Base-by-base conservation (phyloP, 1,140 invertebrate species). In the Bombus huntii region DNA sequence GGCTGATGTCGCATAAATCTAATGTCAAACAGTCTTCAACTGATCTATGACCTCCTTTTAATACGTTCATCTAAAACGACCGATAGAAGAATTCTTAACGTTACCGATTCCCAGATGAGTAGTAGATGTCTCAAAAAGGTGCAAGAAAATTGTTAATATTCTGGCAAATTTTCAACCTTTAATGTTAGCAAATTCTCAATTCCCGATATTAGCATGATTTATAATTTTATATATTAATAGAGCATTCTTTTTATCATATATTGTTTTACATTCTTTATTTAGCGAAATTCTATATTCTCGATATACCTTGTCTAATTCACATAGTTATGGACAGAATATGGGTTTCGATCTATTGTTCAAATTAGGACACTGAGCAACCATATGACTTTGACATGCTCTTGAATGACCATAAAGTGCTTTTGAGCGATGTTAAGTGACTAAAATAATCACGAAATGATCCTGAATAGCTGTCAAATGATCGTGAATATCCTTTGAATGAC, bases 1-100 rank as follows among this genome's bases (percentile, higher is more conserved):
- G 42, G 59, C 31, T 65, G 28, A 77, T 62, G 59, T 62, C 34
- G 15, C 28, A 65, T 77, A 65, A 65, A 77, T 31, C 37, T 77
- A 77, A 76, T 10, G 3, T 42, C 8, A 42, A 39, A 3, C 31
- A 13, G 44, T 18, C 22, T 34, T 12, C 10, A 28, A 53, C 12
- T 59, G 34, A 59, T 39, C 34, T 59, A n/a, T n/a, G 22, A 57
- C 8, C 3, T 25, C 4, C 10, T 13, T 28, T 31, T 76, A n/a
- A 76, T 39, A n/a, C 25, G 25, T 15, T 22, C 0, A 13, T 59
- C 8, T 13, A 18, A 59, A 59, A 59, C 31, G 73, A 12, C 22
- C 1, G 22, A 34, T 3, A 25, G 22, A 34, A 47, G 34, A 75
- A 37, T 75, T 34, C 13, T 28, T 47, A 9, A 34, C 8, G 34